Evolutionary conservation across 1,140 invertebrate genomes (phyloP).

Genomic region (Prorops nasuta): DNA sequence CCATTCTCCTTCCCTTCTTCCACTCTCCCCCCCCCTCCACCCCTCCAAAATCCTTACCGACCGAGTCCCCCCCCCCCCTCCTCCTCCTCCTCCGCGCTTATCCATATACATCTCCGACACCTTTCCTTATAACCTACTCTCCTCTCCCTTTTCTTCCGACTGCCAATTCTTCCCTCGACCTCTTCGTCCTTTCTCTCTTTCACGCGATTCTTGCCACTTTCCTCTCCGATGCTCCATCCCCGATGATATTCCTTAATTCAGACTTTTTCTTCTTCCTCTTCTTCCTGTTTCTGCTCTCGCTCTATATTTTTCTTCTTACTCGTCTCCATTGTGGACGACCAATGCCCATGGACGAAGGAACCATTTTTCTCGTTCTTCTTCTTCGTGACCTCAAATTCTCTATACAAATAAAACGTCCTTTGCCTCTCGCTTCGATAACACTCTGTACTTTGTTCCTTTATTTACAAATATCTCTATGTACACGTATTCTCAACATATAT

Average conservation of each 20-base stretch:
- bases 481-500: no score
- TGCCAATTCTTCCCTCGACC: constrained; percentile 13
- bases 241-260: constrained; percentile 15
- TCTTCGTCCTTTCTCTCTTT: constrained; percentile 14
- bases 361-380: no score
- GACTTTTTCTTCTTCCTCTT: constrained; percentile 9
- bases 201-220: constrained; percentile 5
- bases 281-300: constrained; percentile 2
- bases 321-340: not conserved
- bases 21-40: constrained; percentile 11
- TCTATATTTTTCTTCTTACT: constrained; percentile 4
- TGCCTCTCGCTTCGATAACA: no score
- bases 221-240: constrained; percentile 2
- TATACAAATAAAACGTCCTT: no score
- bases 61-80: constrained; percentile 8
- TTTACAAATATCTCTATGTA: no score
- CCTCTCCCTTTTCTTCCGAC: not conserved
- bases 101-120: not conserved
- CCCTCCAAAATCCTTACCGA: no score
- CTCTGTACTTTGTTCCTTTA: no score
- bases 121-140: constrained; percentile 11
- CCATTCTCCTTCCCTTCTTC: constrained; percentile 2
- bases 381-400: no score
- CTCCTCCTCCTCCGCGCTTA: not conserved
- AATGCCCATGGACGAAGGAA: constrained; percentile 1